phyloP scores from a whole-genome alignment of 2,888 invertebrate genomes.

The Imbricaverruca yamaguchii region DNA sequence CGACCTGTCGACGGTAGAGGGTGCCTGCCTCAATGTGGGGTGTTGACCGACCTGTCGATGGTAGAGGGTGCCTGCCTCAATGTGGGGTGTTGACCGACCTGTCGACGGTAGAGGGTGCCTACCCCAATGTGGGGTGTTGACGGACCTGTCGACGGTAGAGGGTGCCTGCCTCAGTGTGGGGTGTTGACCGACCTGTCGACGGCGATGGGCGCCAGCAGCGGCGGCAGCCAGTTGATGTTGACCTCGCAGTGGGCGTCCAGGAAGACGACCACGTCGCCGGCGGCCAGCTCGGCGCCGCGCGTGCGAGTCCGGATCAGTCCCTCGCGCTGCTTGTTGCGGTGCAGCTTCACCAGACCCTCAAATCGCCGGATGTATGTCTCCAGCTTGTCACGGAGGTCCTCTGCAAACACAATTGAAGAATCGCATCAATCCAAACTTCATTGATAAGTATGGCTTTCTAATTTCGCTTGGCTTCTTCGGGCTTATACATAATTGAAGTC shows the following conservation, averaged over 20 bases:
- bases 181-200: constrained; percentile 51
- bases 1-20: constrained; percentile 54
- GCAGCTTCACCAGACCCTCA: constrained; percentile 78
- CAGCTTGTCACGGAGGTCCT: constrained; percentile 70
- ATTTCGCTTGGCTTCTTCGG: no score
- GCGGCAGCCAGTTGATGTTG: constrained; percentile 93
- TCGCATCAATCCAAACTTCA: no score
- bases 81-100: constrained; percentile 39
- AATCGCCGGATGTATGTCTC: constrained; percentile 73
- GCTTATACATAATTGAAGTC: no score
- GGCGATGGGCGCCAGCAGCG: constrained; percentile 87
- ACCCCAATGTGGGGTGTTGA: no score
- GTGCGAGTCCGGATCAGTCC: constrained; percentile 91
- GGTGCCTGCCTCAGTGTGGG: no score
- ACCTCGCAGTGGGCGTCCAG: constrained; percentile 98
- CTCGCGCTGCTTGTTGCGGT: constrained; percentile 79
- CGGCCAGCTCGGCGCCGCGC: constrained; percentile 80
- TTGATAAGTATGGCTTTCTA: no score
- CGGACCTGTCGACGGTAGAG: constrained; percentile 52
- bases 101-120: constrained; percentile 51
- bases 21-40: no score
- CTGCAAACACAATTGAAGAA: constrained; percentile 40
- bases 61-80: constrained; percentile 37
- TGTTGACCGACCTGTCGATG: constrained; percentile 52
- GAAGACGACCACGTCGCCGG: constrained; percentile 92